These are phyloP conservation scores for Leptopilina clavipes DNA, from an alignment of 1,140 invertebrate genomes.

Conservation along the genomic window DNA sequence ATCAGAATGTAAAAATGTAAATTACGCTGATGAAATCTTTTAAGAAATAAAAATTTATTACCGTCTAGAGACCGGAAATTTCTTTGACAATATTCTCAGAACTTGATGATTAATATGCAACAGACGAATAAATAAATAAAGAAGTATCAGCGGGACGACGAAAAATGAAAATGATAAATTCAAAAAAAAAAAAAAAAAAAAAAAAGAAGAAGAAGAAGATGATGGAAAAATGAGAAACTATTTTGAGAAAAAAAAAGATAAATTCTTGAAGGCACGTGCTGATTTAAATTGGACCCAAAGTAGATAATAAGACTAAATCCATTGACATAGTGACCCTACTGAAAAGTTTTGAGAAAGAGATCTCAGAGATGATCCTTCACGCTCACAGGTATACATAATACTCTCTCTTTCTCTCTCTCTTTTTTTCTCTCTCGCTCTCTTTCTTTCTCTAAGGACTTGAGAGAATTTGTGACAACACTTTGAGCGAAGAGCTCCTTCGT, in stretches of 20 bases:
- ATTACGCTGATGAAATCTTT: background rate
- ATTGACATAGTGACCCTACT: conserved; percentile 54
- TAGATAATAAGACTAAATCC: conserved; percentile 56
- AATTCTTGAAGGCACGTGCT: conserved; percentile 18
- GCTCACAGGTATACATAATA: conserved; percentile 19
- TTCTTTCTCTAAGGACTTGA: conserved; percentile 6
- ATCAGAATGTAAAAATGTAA: background rate
- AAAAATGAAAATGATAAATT: conserved; percentile 18
- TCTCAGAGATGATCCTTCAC: conserved; percentile 20
- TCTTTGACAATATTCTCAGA: background rate
- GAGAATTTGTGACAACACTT: conserved; percentile 24
- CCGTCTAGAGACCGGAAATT: background rate
- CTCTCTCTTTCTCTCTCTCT: background rate
- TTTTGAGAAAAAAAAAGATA: background rate
- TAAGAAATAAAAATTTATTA: background rate
- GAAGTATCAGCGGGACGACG: background rate
- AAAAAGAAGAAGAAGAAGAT: too few relatives aligned
- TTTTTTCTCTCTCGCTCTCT: background rate
- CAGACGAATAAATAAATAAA: conserved; percentile 27
- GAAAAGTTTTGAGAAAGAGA: conserved; percentile 42
- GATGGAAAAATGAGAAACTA: conserved; percentile 33
- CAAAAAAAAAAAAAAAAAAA: background rate
- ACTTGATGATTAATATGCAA: background rate
- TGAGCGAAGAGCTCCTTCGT: conserved; percentile 34
- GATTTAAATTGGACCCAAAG: conserved; percentile 44